Percentiles rank a stretch among this genome's conserved stretches.
phyloP scores from a whole-genome alignment of 2,113 vertebrate genomes.

The Chaenocephalus aceratus region DNA sequence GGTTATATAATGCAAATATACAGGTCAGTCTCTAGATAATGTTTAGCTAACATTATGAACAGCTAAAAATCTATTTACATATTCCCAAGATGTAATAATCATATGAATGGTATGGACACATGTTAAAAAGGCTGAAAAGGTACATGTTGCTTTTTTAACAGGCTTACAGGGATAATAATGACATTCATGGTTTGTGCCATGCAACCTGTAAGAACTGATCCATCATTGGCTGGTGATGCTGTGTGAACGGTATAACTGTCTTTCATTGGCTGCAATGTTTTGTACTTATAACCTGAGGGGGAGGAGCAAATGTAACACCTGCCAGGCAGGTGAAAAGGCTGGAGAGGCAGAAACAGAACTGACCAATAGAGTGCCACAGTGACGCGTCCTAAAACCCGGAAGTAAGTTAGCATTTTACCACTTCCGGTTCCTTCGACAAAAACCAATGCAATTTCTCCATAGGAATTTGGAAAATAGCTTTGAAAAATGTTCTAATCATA shows the following conservation, averaged over 20 bases:
- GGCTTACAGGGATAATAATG: conserved; percentile 46
- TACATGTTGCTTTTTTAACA: not conserved
- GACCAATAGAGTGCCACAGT: not conserved
- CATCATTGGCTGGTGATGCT: conserved; percentile 69
- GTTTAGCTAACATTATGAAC: conserved; percentile 79
- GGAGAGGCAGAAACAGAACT: conserved; percentile 40
- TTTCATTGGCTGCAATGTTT: conserved; percentile 42
- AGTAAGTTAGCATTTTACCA: too few relatives aligned
- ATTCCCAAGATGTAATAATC: conserved; percentile 69
- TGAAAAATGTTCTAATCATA: too few relatives aligned
- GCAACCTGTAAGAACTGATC: conserved; percentile 36
- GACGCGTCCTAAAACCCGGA: too few relatives aligned
- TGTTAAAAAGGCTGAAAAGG: conserved; percentile 38
- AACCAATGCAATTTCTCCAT: too few relatives aligned
- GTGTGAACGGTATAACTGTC: conserved; percentile 50
- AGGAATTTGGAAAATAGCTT: too few relatives aligned
- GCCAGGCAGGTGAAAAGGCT: conserved; percentile 37
- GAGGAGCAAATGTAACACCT: conserved; percentile 43
- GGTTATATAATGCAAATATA: conserved; percentile 75
- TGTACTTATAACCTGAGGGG: conserved; percentile 64
- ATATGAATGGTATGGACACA: conserved; percentile 43
- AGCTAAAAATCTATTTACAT: conserved; percentile 74
- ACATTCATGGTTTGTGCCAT: conserved; percentile 41
- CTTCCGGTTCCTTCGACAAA: too few relatives aligned
- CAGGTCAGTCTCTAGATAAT: conserved; percentile 75